These are phyloP conservation scores for Recurvirostra avosetta DNA, from an alignment of 2,113 vertebrate species.

Conservation along the genomic window DNA sequence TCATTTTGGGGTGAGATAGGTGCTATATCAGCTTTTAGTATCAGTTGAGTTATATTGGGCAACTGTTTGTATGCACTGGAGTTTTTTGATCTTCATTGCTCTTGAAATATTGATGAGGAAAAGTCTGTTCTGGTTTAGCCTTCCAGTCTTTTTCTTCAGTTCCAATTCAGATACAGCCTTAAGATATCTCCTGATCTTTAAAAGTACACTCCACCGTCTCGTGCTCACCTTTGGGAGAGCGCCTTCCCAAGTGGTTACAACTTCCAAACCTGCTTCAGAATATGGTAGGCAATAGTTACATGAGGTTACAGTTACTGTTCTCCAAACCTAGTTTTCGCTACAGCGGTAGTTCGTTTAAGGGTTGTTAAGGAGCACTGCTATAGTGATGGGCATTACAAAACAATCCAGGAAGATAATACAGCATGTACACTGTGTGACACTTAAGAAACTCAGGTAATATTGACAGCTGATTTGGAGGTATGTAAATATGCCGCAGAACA, in stretches of 20 bases:
- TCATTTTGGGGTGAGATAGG: background rate
- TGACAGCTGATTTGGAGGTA: background rate
- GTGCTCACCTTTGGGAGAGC: background rate
- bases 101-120: background rate
- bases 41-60: background rate
- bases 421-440: background rate
- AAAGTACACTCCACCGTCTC: background rate
- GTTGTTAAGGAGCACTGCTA: background rate
- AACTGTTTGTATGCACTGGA: background rate
- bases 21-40: background rate
- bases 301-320: background rate
- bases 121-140: background rate
- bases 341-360: background rate
- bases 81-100: background rate
- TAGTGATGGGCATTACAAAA: background rate
- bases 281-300: background rate
- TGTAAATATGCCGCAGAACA: background rate
- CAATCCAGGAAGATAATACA: background rate
- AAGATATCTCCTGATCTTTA: background rate
- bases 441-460: background rate
- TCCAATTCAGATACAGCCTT: background rate
- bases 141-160: background rate
- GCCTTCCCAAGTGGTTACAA: background rate
- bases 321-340: background rate
- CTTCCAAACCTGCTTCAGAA: background rate